Evolutionary conservation across 2,113 vertebrate species (phyloP).

Genomic region (Myiozetetes cayanensis): DNA sequence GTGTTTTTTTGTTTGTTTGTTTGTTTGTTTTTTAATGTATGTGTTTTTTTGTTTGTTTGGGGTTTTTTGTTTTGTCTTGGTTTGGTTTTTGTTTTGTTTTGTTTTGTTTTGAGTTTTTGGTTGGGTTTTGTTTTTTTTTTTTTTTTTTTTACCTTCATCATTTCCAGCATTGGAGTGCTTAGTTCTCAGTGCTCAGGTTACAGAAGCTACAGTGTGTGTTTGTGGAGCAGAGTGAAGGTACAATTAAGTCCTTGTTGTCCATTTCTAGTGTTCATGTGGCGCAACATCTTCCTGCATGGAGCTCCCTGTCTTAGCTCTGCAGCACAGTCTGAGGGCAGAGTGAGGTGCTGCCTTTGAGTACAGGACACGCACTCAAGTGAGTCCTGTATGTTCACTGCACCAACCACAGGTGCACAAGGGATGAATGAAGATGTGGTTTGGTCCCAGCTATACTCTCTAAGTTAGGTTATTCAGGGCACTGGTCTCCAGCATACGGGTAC

Average conservation of each 20-base stretch:
- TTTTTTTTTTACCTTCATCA: neutral
- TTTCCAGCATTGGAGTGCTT: neutral
- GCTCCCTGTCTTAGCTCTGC: neutral
- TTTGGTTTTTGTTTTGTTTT: neutral
- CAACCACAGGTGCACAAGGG: fast-evolving
- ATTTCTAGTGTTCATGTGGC: neutral
- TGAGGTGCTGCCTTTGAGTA: neutral
- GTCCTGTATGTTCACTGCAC: neutral
- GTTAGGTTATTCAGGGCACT: neutral
- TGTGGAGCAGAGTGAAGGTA: neutral
- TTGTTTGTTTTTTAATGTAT: neutral
- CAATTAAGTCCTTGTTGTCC: neutral
- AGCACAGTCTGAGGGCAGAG: neutral
- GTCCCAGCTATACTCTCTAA: neutral
- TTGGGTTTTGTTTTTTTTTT: neutral
- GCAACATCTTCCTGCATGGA: neutral
- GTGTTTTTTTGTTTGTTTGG: neutral
- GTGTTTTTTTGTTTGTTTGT: too few relatives aligned
- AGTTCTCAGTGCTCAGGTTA: neutral
- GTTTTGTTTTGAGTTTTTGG: too few relatives aligned
- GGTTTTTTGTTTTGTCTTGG: too few relatives aligned
- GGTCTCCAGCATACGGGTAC: neutral
- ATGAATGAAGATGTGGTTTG: neutral
- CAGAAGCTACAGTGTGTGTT: neutral
- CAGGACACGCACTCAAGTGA: neutral